Base-by-base conservation (phyloP, 2,797 vertebrate genomes). In the Esox masquinongy region DNA sequence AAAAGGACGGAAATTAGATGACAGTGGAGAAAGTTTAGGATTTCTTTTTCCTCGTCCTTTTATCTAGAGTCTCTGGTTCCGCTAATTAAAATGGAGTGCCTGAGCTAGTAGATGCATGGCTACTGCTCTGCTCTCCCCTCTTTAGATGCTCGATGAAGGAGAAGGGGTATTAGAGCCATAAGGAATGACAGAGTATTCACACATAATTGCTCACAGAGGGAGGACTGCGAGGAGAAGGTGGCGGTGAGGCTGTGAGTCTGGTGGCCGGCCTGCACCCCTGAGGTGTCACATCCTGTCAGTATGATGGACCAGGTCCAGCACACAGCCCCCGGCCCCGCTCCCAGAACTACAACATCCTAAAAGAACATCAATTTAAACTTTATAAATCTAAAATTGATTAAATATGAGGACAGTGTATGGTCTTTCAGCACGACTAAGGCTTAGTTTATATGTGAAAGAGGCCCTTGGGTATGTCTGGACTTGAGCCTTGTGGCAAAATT, bases 141-240 rank as follows among this genome's bases (percentile, higher is more conserved):
- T 79, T 91, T 79, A 90, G 79, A 90, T 89, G 88, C 82, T 87
- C 87, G 87, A 77, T 83, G 83, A 85, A 85, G 87, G 84, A 83
- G 85, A 88, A 88, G 86, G 70, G 83, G 81, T 88, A 89, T 92
- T 87, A 86, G 80, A 90, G 88, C 89, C 88, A 85, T 89, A 87
- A 91, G 85, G 85, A 93, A 90, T 88, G 91, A 92, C 84, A 85
- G 84, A 85, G 88, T 88, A 90, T 91, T 91, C 91, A 80, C 85
- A 90, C 86, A 87, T 94, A 94, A 94, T 94, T 94, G 91, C 92
- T 91, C 92, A 92, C 91, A 90, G 89, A 89, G 92, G 92, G 93
- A 94, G 91, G 89, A 86, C 76, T 56, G 53, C 6, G 19, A 56
- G 53, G n/a, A 22, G 53, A 9, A 19, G 53, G 8, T 56, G 53